These are phyloP conservation scores for Agapostemon virescens DNA, from an alignment of 2,888 invertebrate genomes.

Conservation along the genomic window DNA sequence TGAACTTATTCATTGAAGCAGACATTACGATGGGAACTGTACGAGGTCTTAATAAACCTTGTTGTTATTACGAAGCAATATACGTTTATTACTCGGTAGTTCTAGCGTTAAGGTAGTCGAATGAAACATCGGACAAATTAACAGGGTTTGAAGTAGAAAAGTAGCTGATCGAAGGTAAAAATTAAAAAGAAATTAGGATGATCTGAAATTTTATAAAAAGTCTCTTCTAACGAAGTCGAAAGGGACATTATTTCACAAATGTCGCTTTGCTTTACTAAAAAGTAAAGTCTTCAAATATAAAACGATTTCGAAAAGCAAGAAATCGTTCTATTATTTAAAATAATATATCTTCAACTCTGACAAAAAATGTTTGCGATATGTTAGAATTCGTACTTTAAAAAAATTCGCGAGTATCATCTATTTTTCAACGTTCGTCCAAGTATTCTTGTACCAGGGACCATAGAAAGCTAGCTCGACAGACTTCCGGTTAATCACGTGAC, in stretches of 20 bases:
- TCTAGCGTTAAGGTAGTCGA: no score
- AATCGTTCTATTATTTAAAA: neutral
- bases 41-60: no score
- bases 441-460: neutral
- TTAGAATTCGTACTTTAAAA: neutral
- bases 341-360: neutral
- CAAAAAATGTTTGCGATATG: neutral
- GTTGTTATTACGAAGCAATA: no score
- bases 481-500: slow-evolving; percentile 3
- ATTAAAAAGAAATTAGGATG: neutral
- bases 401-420: neutral
- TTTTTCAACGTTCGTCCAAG: neutral
- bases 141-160: neutral
- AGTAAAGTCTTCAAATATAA: no score
- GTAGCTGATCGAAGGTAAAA: neutral
- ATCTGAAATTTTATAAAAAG: neutral
- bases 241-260: no score
- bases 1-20: no score
- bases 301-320: neutral
- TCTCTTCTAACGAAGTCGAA: no score
- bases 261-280: no score
- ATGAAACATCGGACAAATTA: neutral
- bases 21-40: no score
- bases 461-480: neutral
- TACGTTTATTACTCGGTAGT: no score